Conservation (phyloP, 1,140 invertebrate genomes). For the Neodiprion fabricii region DNA sequence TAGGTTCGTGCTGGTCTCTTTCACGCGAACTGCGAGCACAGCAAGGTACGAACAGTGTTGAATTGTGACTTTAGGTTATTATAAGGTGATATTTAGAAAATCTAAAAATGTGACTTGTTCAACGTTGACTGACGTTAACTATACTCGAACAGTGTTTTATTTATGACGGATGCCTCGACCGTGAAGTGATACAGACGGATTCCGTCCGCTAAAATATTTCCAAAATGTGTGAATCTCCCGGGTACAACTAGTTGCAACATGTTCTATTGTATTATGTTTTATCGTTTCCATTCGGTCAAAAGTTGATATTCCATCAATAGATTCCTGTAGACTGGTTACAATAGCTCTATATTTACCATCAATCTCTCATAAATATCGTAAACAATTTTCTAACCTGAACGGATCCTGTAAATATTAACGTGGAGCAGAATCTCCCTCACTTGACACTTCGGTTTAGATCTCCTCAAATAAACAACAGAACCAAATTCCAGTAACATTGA, state of each 20-base stretch:
- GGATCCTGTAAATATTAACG: no score
- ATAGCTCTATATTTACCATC: background rate
- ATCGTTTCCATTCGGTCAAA: no score
- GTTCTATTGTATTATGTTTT: background rate
- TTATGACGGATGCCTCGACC: background rate
- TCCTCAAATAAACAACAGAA: no score
- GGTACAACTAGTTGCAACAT: background rate
- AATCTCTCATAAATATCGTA: background rate
- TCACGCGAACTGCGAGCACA: constrained; percentile 29
- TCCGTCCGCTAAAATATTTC: background rate
- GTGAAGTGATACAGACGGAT: constrained; percentile 22
- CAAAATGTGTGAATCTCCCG: background rate
- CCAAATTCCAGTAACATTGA: no score
- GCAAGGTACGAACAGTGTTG: constrained; percentile 28
- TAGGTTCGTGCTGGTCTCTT: constrained; percentile 22
- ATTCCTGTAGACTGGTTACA: background rate
- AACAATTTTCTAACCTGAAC: constrained; percentile 1
- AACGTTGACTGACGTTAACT: constrained; percentile 11
- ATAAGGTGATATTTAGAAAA: background rate
- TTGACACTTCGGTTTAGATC: no score
- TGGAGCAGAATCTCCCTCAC: no score
- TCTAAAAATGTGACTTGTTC: background rate
- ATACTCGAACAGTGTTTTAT: background rate
- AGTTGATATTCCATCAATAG: background rate
- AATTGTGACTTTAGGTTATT: constrained; percentile 12